These are phyloP conservation scores for Pyralis farinalis DNA, from an alignment of 2,888 invertebrate species.

Conservation along the genomic window DNA sequence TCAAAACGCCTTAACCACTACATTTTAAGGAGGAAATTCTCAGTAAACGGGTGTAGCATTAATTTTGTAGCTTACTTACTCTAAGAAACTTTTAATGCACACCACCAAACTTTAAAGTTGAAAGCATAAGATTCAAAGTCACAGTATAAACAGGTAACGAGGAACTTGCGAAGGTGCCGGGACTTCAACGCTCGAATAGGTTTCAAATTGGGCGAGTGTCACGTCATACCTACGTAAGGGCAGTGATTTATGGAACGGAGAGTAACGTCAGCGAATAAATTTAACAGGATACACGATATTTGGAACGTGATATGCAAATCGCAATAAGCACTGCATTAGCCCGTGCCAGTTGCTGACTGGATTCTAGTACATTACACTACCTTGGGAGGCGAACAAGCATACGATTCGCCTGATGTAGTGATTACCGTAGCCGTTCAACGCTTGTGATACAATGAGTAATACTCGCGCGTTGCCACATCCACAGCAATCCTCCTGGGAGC, in stretches of 20 bases:
- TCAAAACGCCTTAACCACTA: neutral
- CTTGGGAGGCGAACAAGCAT: too few relatives aligned
- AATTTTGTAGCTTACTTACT: neutral
- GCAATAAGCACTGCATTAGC: neutral
- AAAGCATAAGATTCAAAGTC: neutral
- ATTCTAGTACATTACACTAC: too few relatives aligned
- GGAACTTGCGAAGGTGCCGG: too few relatives aligned
- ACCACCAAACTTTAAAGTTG: neutral
- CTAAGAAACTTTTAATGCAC: neutral
- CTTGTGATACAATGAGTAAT: too few relatives aligned
- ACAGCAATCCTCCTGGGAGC: too few relatives aligned
- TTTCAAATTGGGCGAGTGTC: constrained; percentile 29
- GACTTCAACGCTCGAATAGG: constrained; percentile 9
- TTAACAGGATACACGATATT: constrained; percentile 17
- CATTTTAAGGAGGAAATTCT: neutral
- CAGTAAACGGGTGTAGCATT: neutral
- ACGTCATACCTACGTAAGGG: constrained; percentile 26
- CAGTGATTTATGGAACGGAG: constrained; percentile 19
- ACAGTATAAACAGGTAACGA: neutral
- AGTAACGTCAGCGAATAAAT: constrained; percentile 24
- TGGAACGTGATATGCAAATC: constrained; percentile 18
- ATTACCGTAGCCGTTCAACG: too few relatives aligned
- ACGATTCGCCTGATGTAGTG: too few relatives aligned
- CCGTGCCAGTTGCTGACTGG: too few relatives aligned
- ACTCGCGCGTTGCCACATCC: too few relatives aligned